Evolutionary conservation across 2,113 vertebrate genomes (phyloP).

Genomic region (Corydoras sp.): DNA sequence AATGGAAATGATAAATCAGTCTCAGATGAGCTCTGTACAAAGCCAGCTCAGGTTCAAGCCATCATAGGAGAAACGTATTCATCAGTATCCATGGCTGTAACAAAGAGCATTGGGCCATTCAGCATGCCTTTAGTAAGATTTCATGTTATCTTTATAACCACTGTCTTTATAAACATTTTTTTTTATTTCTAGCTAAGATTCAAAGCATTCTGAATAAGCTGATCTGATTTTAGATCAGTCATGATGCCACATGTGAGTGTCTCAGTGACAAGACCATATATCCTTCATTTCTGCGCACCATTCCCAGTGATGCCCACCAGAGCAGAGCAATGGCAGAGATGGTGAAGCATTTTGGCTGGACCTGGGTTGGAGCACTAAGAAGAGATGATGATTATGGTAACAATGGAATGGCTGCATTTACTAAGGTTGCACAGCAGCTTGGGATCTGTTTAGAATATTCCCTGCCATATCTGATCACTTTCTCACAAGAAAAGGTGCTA

Average conservation of each 20-base stretch:
- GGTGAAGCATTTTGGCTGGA: constrained; percentile 52
- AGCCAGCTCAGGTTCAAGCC: constrained; percentile 55
- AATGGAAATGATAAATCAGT: constrained; percentile 48
- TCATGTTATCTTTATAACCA: too few relatives aligned
- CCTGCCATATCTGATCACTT: constrained; percentile 55
- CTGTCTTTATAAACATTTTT: too few relatives aligned
- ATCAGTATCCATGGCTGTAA: constrained; percentile 56
- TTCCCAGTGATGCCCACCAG: constrained; percentile 52
- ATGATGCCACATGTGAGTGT: constrained; percentile 52
- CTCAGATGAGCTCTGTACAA: constrained; percentile 45
- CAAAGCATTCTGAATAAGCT: constrained; percentile 2
- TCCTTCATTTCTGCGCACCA: constrained; percentile 51
- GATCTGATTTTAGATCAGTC: constrained; percentile 48
- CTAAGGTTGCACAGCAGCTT: constrained; percentile 35
- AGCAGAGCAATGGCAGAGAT: constrained; percentile 50
- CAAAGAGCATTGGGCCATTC: constrained; percentile 60
- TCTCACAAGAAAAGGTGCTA: constrained; percentile 50
- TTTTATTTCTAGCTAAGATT: too few relatives aligned
- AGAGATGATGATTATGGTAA: constrained; percentile 52
- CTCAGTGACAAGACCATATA: constrained; percentile 47
- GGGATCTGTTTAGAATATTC: constrained; percentile 48
- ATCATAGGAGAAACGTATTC: constrained; percentile 63
- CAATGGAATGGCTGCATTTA: constrained; percentile 47
- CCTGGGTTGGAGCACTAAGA: constrained; percentile 50
- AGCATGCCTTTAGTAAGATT: constrained; percentile 56